Evolutionary conservation across 2,113 vertebrate genomes (phyloP), one percentile per base, ranked within the genome.

Genomic region (Stigmatopora nigra): DNA sequence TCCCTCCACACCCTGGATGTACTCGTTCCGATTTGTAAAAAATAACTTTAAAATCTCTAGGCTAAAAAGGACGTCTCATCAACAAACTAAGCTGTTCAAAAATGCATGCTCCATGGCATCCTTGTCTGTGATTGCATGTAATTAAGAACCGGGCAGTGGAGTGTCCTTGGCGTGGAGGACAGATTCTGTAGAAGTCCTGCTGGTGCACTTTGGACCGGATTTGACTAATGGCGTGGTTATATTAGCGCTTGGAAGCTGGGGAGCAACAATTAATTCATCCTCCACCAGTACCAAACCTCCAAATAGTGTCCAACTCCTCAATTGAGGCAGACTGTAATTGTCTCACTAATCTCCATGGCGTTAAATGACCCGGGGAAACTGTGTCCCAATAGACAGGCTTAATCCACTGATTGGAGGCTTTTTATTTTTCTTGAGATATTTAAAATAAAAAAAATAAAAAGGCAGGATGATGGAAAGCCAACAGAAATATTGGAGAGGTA

Each of bases 401-500:
- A 81, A 66, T 64, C 68, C 16, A 19, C 69, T 84, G 82, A 87
- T 78, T 80, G 79, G 79, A 80, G 76, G 79, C 72, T 71, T 84
- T 87, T 80, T 87, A 78, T 81, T 85, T 87, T 80, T 69, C 75
- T 75, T 75, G 71, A 70, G 75, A 73, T 75, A 87, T 88, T 83
- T 85, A 87, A 88, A 82, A 41, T 31, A 31, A 78, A 79, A 65
- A 69, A 70, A 52, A 31, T 77, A 79, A 65, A 69, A 70, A 52
- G 64, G 77, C 65, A 64, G 51, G 77, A 76, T 78, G 67, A 77
- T 73, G 78, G 81, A 84, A 75, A 84, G 72, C 71, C 78, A 75
- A 78, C 79, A 82, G 76, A 84, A 86, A 80, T 84, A 89, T 88
- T 80, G 88, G 81, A 89, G 89, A 89, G 86, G 84, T 88, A 90